Base-by-base conservation (phyloP, 2,888 invertebrate species). In the Drosophila suboccidentalis region DNA sequence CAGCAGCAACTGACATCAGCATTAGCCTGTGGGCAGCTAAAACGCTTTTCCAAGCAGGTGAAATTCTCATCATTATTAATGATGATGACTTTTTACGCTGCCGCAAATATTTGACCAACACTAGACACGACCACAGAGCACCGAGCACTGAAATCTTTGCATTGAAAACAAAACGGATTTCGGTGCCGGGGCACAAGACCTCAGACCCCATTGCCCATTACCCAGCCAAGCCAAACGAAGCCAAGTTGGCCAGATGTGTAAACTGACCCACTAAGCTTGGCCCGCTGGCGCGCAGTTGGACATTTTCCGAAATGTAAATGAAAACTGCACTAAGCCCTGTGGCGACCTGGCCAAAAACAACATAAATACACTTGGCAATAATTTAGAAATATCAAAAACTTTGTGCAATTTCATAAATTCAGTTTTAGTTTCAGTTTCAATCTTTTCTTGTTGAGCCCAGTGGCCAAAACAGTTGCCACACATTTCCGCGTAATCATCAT, bases 401-500 rank as follows among this genome's bases (percentile, higher is more conserved):
- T 84, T 84, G 82, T 74, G 89, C 87, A 84, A 87, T 78, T 84
- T 74, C 75, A 87, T 87, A 84, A 84, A 84, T 75, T 69, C 36
- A 43, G 17, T 47, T 69, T 29, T 13, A 39, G 17, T 29, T 51
- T 32, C 19, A 41, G n/a, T 19, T 50, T 50, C 29, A 26, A 26
- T 26, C 4, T 34, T 65, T 69, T 5, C 6, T 26, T 5, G 4
- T 22, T 22, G 26, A 34, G 70, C 71, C 80, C 87, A 80, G 76
- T 75, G 76, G 76, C 76, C 62, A 64, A 54, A 54, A 49, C 71
- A 69, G 71, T 87, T 87, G 87, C 87, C 81, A 87, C 82, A 84
- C 82, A 89, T 84, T 84, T 89, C 84, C 84, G 89, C 74, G 74
- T 84, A 84, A 84, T 84, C 84, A 84, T 89, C 82, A 89, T 89